These are phyloP conservation scores for Aleiodes leptofemur DNA, from an alignment of 2,888 invertebrate species.

Conservation along the genomic window DNA sequence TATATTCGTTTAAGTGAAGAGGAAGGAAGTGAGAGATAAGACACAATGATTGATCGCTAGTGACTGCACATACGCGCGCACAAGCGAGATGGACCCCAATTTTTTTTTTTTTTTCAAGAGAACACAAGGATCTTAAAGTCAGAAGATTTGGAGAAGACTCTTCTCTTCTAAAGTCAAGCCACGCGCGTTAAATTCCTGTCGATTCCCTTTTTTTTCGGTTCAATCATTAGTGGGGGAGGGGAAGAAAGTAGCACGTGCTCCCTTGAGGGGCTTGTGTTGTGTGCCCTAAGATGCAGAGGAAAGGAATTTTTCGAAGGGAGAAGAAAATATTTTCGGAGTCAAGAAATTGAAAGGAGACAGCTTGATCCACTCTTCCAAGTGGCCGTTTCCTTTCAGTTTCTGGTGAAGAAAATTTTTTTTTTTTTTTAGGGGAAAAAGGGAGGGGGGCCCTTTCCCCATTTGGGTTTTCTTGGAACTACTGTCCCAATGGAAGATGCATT, in stretches of 20 bases:
- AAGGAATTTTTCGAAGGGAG: background rate
- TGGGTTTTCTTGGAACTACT: constrained; percentile 34
- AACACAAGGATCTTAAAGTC: constrained; percentile 16
- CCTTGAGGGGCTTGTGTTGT: constrained; percentile 16
- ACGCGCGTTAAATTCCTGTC: too few relatives aligned
- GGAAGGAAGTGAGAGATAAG: constrained; percentile 60
- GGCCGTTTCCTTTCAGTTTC: constrained; percentile 7
- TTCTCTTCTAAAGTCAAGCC: background rate
- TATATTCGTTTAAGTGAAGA: constrained; percentile 47
- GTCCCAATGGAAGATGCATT: constrained; percentile 49
- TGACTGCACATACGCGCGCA: constrained; percentile 51
- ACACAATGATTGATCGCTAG: constrained; percentile 64
- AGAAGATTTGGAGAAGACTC: background rate
- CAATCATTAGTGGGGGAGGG: constrained; percentile 16
- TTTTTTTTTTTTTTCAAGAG: constrained; percentile 3
- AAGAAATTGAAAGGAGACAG: constrained; percentile 21
- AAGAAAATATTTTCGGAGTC: background rate
- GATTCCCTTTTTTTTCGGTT: too few relatives aligned
- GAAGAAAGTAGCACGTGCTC: constrained; percentile 44
- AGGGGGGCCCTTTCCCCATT: constrained; percentile 48
- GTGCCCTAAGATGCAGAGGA: background rate
- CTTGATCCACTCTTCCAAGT: constrained; percentile 14
- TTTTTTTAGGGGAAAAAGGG: constrained; percentile 4
- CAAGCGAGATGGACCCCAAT: background rate
- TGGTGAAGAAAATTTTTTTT: constrained; percentile 26